phyloP scores from a whole-genome alignment of 2,797 vertebrate species.

The Crax fasciolata region DNA sequence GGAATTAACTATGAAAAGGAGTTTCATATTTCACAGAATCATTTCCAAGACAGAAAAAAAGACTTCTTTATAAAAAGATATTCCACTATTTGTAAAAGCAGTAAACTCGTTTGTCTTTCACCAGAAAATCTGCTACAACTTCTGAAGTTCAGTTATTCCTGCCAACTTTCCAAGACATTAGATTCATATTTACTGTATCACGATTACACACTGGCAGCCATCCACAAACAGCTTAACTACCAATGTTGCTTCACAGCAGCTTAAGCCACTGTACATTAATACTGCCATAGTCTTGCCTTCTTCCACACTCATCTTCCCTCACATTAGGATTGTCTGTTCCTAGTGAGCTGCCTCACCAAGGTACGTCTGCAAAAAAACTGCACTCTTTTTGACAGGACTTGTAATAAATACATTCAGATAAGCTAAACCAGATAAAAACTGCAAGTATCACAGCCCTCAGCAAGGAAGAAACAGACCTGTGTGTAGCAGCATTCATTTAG shows the following conservation, averaged over 20 bases:
- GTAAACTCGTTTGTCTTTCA: background rate
- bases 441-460: background rate
- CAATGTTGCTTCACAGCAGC: background rate
- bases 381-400: background rate
- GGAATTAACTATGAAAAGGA: background rate
- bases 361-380: background rate
- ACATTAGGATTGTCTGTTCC: background rate
- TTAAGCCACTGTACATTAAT: background rate
- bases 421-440: background rate
- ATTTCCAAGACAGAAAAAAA: background rate
- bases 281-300: background rate
- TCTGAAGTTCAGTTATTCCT: constrained; percentile 1
- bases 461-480: background rate
- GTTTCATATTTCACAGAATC: background rate
- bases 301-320: background rate
- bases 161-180: background rate
- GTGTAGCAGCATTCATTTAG: background rate
- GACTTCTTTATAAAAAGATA: background rate
- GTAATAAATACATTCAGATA: background rate
- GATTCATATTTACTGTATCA: background rate
- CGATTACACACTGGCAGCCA: background rate
- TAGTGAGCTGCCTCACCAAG: background rate
- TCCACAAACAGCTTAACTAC: background rate
- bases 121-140: background rate
- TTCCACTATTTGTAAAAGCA: background rate